Conservation (phyloP, 2,797 vertebrate species). For the Girardinus metallicus region DNA sequence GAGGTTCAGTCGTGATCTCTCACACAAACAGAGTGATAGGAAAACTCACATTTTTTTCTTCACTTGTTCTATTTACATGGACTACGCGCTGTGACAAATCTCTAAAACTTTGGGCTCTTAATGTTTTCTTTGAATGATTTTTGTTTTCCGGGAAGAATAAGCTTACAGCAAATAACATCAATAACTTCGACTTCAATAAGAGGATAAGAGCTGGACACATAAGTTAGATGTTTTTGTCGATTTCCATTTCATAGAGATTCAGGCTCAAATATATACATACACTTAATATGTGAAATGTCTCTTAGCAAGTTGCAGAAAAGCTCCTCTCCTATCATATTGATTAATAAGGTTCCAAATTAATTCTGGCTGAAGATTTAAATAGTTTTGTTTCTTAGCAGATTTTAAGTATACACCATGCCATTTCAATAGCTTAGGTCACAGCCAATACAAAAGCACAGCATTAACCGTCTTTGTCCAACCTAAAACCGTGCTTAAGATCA, state of each 20-base stretch:
- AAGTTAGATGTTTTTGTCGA: not conserved
- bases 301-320: not conserved
- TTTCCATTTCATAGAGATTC: not conserved
- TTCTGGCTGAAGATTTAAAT: not conserved
- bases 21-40: slow-evolving; percentile 9
- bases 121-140: not conserved
- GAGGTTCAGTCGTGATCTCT: slow-evolving; percentile 17
- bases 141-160: not conserved
- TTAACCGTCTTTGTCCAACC: not conserved
- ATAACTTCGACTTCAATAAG: not conserved
- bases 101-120: not conserved
- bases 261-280: not conserved
- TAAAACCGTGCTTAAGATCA: not conserved
- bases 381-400: not conserved
- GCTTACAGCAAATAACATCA: not conserved
- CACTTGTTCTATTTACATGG: not conserved
- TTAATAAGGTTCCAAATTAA: not conserved
- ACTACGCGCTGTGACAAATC: not conserved
- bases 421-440: not conserved
- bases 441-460: not conserved
- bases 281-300: not conserved
- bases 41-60: not conserved
- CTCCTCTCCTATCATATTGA: not conserved
- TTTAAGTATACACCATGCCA: not conserved
- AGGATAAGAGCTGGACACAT: not conserved